Evolutionary conservation across 1,140 invertebrate genomes (phyloP), one percentile per base, ranked within the genome.

Genomic region (Papilio xuthus): DNA sequence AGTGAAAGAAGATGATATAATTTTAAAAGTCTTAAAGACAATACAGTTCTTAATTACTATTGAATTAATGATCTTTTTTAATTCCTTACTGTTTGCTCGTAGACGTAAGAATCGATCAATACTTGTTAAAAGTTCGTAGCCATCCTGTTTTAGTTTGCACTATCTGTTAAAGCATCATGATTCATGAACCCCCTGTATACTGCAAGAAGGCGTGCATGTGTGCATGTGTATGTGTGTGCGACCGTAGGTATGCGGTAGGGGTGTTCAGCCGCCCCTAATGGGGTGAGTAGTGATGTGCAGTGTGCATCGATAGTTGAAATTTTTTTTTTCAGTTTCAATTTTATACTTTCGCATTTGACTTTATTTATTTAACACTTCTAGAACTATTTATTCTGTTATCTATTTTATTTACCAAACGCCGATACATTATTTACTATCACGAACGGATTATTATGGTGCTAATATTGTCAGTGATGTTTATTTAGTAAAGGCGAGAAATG

Each of bases 251-350:
- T 83, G 79, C 79, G 78, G 84, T 84, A 84, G 85, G 88, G 89
- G 86, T 87, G 84, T 32, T 37, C 47, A 74, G 81, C 82, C 69
- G 82, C 84, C 88, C 85, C 88, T 86, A 79, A 85, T 86, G 87
- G 84, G 77, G 80, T 83, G 84, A 80, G 75, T 91, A 92, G 91
- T 85, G 90, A 84, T 84, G 90, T 85, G 81, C 80, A 83, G 74
- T 80, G 79, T 81, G 82, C 81, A 81, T 79, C 77, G 82, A 86
- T 84, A 81, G 78, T 79, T 78, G 74, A 63, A 20, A 76, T 60
- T 77, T 81, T 78, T 23, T 56, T 23, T 23, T 23, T 10, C n/a
- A n/a, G n/a, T n/a, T n/a, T n/a, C n/a, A 18, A 9, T 28, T 60
- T 8, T 23, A 13, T 60, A 8, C 23, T n/a, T n/a, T n/a, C n/a